Evolutionary conservation across 2,113 vertebrate genomes (phyloP).

Genomic region (Ranitomeya variabilis): DNA sequence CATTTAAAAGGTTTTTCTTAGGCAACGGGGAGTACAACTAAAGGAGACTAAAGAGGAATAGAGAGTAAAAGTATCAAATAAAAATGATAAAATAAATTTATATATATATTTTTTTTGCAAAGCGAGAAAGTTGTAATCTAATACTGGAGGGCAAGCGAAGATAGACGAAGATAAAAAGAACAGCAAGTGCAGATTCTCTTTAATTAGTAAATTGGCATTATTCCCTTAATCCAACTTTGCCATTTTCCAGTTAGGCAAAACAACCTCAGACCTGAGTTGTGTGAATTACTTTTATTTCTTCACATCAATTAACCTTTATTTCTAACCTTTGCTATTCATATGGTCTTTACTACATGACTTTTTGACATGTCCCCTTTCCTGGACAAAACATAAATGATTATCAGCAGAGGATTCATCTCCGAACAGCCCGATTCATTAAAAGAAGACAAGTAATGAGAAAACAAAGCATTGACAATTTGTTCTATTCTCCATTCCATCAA

Average conservation of each 20-base stretch:
- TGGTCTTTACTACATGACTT: neutral
- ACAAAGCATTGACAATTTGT: constrained; percentile 28
- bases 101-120: neutral
- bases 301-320: constrained; percentile 30
- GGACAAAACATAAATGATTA: neutral
- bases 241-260: constrained; percentile 2
- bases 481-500: constrained; percentile 10
- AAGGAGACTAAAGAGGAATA: neutral
- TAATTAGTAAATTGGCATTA: constrained; percentile 19
- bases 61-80: neutral
- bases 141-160: neutral
- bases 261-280: neutral
- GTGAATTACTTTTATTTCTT: constrained; percentile 9
- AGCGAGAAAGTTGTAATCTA: neutral
- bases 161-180: neutral
- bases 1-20: neutral
- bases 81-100: neutral
- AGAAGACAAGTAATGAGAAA: constrained; percentile 27
- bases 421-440: constrained; percentile 8
- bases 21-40: neutral
- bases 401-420: neutral
- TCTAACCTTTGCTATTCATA: constrained; percentile 12
- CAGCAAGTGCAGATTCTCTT: neutral
- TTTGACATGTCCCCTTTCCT: neutral
- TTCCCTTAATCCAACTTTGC: neutral